Evolutionary conservation across 2,113 vertebrate genomes (phyloP).

Genomic region (Sorex fumeus): DNA sequence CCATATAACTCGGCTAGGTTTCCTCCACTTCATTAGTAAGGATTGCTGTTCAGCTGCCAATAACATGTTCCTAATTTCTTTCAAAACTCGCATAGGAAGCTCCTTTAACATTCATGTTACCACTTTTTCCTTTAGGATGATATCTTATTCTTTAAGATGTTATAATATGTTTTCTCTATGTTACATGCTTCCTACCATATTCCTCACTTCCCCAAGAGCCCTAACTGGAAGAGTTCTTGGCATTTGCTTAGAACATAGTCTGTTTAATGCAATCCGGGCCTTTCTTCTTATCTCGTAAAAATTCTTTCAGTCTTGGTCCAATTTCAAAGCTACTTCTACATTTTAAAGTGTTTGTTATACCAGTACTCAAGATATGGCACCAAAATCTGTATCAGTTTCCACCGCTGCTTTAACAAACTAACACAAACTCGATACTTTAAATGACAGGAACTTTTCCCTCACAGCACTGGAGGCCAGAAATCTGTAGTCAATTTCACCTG

Average conservation of each 20-base stretch:
- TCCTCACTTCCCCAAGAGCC: neutral
- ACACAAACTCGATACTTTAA: constrained; percentile 9
- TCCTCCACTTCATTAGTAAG: neutral
- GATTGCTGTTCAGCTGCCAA: neutral
- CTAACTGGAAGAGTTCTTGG: neutral
- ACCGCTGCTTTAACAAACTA: neutral
- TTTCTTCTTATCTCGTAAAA: neutral
- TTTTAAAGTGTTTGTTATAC: neutral
- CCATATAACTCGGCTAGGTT: neutral
- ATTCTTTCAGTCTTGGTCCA: neutral
- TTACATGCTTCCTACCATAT: neutral
- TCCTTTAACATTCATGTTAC: neutral
- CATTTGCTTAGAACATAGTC: neutral
- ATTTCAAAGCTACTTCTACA: neutral
- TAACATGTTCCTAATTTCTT: neutral
- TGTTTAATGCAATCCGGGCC: neutral
- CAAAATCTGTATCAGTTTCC: constrained; percentile 1
- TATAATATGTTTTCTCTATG: neutral
- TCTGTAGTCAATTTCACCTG: neutral
- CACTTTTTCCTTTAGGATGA: neutral
- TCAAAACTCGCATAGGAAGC: neutral
- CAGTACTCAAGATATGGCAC: neutral
- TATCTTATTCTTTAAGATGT: neutral
- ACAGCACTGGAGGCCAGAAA: neutral
- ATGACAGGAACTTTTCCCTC: neutral